A percentile compares a stretch with the other conserved stretches of the same genome.
These are phyloP conservation scores for Palythoa heliodiscus DNA, from an alignment of 92 coral and sea anemone genomes.

Conservation along the genomic window DNA sequence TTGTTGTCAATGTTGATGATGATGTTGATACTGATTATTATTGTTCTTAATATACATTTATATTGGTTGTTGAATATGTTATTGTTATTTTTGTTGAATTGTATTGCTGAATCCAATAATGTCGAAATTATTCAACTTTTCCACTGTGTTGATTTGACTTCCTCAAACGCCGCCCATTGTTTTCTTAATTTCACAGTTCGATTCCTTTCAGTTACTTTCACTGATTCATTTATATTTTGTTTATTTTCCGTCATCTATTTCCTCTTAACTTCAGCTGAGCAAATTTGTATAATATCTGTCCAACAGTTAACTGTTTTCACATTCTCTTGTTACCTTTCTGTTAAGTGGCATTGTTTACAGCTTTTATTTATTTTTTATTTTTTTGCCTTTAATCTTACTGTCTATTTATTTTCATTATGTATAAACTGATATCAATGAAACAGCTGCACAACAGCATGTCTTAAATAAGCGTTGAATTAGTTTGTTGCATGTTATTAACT, in stretches of 20 bases:
- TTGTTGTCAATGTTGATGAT: neutral
- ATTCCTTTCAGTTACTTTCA: constrained; percentile 26
- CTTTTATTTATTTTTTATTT: neutral
- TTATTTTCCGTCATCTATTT: neutral
- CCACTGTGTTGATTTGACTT: neutral
- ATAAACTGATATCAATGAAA: neutral
- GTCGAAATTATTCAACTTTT: neutral
- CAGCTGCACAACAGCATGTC: neutral
- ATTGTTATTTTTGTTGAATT: neutral
- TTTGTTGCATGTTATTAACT: no score
- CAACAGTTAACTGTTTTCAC: neutral
- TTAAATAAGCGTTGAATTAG: no score
- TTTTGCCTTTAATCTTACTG: neutral
- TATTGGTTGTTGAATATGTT: neutral
- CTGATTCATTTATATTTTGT: constrained; percentile 14
- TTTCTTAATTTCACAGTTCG: constrained; percentile 3
- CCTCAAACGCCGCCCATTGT: neutral
- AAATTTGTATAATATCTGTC: neutral
- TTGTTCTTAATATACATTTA: neutral
- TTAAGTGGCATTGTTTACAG: neutral
- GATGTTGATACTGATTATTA: neutral
- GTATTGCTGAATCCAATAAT: no score
- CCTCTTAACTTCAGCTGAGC: no score
- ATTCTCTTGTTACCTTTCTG: neutral
- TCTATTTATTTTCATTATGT: neutral